phyloP scores from a whole-genome alignment of 1,140 invertebrate genomes.

The Leptinotarsa texana region DNA sequence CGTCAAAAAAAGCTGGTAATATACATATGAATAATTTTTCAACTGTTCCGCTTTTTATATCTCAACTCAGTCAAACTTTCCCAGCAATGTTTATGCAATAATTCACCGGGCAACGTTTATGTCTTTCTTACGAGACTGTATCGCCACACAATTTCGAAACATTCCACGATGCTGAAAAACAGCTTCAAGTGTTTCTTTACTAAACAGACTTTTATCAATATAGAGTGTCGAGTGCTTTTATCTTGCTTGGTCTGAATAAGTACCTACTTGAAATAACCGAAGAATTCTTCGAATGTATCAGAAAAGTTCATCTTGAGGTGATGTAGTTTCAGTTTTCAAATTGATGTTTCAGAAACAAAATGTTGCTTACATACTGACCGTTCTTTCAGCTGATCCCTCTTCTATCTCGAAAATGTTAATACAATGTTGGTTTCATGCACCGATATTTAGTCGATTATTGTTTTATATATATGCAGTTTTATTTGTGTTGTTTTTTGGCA shows the following conservation, averaged over 20 bases:
- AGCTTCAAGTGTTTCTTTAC: neutral
- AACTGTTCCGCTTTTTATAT: too few relatives aligned
- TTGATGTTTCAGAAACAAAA: too few relatives aligned
- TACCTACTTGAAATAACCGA: neutral
- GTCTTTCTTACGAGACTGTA: neutral
- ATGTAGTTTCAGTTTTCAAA: too few relatives aligned
- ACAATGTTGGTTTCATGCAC: too few relatives aligned
- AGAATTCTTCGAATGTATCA: neutral
- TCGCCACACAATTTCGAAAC: constrained; percentile 2
- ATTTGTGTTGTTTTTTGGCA: too few relatives aligned
- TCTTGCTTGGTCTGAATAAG: constrained; percentile 1
- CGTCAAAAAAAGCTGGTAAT: too few relatives aligned
- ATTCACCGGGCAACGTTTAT: neutral
- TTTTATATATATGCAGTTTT: too few relatives aligned
- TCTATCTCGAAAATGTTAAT: too few relatives aligned
- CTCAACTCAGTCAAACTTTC: neutral
- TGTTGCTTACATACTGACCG: too few relatives aligned
- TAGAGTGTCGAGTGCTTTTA: neutral
- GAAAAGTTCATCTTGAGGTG: neutral
- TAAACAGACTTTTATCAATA: constrained; percentile 8
- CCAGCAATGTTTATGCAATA: constrained; percentile 8
- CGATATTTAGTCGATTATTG: too few relatives aligned
- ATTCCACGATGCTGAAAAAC: neutral
- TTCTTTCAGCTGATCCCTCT: too few relatives aligned
- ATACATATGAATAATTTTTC: too few relatives aligned